These are phyloP conservation scores for Venturia canescens DNA, from an alignment of 1,140 invertebrate species.

Conservation along the genomic window DNA sequence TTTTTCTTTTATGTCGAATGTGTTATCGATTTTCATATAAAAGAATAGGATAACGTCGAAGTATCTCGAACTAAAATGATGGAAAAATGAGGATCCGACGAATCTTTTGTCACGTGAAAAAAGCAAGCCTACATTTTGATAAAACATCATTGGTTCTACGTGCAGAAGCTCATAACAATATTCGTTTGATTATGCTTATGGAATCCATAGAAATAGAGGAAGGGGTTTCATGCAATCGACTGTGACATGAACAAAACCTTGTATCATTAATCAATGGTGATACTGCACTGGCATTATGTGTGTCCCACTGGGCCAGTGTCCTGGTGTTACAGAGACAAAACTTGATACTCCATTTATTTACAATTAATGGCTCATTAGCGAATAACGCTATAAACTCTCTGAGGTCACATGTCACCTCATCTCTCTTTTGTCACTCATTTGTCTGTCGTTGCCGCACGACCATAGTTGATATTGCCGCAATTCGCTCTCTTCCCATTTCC, in stretches of 20 bases:
- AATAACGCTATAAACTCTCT: slow-evolving; percentile 33
- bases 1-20: too few relatives aligned
- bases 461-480: background rate
- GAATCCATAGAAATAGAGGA: background rate
- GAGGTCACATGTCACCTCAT: background rate
- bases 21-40: too few relatives aligned
- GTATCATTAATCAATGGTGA: slow-evolving; percentile 71
- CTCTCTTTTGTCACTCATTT: background rate
- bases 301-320: slow-evolving; percentile 35
- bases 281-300: slow-evolving; percentile 64
- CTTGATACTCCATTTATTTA: slow-evolving; percentile 69
- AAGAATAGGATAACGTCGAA: too few relatives aligned
- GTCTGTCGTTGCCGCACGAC: background rate
- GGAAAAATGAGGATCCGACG: too few relatives aligned
- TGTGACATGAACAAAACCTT: slow-evolving; percentile 61
- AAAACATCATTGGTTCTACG: background rate
- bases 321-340: slow-evolving; percentile 62
- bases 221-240: slow-evolving; percentile 31
- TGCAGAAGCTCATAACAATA: background rate
- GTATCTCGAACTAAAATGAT: too few relatives aligned
- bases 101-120: too few relatives aligned
- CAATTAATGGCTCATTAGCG: slow-evolving; percentile 73
- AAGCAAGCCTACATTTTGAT: too few relatives aligned
- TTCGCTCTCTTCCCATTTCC: too few relatives aligned
- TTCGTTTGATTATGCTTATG: background rate